Conservation (phyloP, 2,797 vertebrate genomes). For the Thripadectes ignobilis region DNA sequence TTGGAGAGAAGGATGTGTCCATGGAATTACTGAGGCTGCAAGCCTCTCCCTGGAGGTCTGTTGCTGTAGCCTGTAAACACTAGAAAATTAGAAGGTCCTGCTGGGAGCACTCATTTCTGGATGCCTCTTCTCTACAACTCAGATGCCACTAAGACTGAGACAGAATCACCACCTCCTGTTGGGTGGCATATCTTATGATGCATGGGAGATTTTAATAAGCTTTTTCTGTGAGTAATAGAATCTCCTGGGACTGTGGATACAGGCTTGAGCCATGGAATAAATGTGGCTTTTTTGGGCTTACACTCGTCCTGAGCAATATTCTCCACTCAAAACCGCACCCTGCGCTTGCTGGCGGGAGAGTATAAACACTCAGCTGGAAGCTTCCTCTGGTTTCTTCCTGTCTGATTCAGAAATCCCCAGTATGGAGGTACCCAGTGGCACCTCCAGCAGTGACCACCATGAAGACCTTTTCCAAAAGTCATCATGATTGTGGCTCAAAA, state of each 20-base stretch:
- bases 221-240: slow-evolving; percentile 67
- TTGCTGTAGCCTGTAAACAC: neutral
- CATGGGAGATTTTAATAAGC: slow-evolving; percentile 60
- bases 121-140: neutral
- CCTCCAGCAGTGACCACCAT: neutral
- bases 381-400: slow-evolving; percentile 40
- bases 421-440: neutral
- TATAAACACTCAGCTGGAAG: slow-evolving; percentile 46
- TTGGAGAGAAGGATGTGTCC: neutral
- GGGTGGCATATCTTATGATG: slow-evolving; percentile 61
- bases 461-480: neutral
- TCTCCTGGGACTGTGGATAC: slow-evolving; percentile 47
- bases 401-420: neutral
- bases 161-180: slow-evolving; percentile 19
- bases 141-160: neutral
- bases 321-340: slow-evolving; percentile 63
- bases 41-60: neutral
- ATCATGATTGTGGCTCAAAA: neutral
- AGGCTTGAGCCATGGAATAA: slow-evolving; percentile 55
- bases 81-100: slow-evolving; percentile 13
- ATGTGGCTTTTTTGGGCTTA: slow-evolving; percentile 57
- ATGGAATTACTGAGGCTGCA: neutral
- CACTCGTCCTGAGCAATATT: slow-evolving; percentile 48
- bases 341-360: neutral
- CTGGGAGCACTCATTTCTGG: neutral